Evolutionary conservation across 1,140 invertebrate species (phyloP).

Genomic region (Macrosteles quadrilineatus): DNA sequence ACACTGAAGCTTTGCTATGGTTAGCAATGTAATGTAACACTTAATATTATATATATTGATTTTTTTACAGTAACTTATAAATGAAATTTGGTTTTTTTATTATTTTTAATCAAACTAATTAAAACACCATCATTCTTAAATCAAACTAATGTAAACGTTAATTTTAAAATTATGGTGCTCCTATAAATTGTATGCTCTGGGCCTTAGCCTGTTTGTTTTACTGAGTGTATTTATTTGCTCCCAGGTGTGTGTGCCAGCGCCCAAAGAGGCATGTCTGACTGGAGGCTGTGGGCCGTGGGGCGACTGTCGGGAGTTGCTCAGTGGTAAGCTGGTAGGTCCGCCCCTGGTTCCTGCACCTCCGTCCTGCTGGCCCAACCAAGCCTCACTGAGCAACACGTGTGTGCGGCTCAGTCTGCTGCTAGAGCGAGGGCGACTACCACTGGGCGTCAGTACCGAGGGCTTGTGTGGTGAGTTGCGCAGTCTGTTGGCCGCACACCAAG

Average conservation of each 20-base stretch:
- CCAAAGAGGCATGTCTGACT: constrained; percentile 73
- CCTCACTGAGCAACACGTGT: constrained; percentile 67
- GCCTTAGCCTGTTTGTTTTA: too few relatives aligned
- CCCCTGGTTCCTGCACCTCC: constrained; percentile 71
- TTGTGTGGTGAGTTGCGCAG: constrained; percentile 68
- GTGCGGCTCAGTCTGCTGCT: constrained; percentile 72
- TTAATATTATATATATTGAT: too few relatives aligned
- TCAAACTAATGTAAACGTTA: too few relatives aligned
- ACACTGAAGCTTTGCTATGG: too few relatives aligned
- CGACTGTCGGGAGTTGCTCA: constrained; percentile 75
- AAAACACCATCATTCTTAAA: too few relatives aligned
- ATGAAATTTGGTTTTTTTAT: too few relatives aligned
- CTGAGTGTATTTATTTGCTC: too few relatives aligned
- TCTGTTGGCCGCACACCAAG: constrained; percentile 62
- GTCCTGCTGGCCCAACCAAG: constrained; percentile 78
- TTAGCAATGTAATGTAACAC: too few relatives aligned
- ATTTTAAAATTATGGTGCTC: too few relatives aligned
- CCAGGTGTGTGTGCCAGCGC: constrained; percentile 77
- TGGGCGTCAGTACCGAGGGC: constrained; percentile 71
- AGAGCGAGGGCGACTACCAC: constrained; percentile 58
- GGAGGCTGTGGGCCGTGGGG: constrained; percentile 76
- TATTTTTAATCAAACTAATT: too few relatives aligned
- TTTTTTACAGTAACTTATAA: too few relatives aligned
- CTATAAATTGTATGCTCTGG: too few relatives aligned
- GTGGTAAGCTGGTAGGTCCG: constrained; percentile 70